Percentiles rank a stretch among this genome's conserved stretches.
Evolutionary conservation across 2,797 vertebrate genomes (phyloP).

Genomic region (Arremon brunneinucha): DNA sequence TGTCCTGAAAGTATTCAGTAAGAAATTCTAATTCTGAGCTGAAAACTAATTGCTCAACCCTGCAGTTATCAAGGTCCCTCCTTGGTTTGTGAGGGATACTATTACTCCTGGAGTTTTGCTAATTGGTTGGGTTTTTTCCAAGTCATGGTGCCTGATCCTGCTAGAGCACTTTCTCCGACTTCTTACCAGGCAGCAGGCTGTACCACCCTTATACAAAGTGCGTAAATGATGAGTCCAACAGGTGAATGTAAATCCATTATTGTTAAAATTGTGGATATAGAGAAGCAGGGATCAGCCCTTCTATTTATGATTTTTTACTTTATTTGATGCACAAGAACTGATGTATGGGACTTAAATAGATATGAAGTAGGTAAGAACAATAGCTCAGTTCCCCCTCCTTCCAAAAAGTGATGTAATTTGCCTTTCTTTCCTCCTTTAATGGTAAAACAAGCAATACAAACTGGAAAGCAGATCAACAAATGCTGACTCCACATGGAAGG

Average conservation of each 20-base stretch:
- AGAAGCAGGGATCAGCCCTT: neutral
- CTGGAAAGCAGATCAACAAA: neutral
- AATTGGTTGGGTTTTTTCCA: fast-evolving
- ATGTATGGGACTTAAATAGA: fast-evolving
- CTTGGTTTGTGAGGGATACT: neutral
- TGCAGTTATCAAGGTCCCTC: neutral
- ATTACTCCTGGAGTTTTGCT: neutral
- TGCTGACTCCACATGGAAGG: neutral
- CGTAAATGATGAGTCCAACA: neutral
- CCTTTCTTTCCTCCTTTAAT: neutral
- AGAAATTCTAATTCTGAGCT: neutral
- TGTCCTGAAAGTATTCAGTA: neutral
- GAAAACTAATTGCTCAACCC: neutral
- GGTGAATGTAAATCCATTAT: neutral
- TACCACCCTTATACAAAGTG: neutral
- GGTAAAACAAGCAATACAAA: neutral
- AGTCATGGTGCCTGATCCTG: neutral
- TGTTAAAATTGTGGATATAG: neutral
- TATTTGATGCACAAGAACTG: neutral
- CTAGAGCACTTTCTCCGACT: neutral
- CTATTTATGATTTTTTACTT: neutral
- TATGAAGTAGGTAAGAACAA: neutral
- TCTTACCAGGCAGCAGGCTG: neutral
- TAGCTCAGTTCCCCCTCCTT: neutral
- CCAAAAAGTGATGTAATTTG: neutral